Evolutionary conservation across 2,113 vertebrate genomes (phyloP).

Genomic region (Diphyllodes magnificus): DNA sequence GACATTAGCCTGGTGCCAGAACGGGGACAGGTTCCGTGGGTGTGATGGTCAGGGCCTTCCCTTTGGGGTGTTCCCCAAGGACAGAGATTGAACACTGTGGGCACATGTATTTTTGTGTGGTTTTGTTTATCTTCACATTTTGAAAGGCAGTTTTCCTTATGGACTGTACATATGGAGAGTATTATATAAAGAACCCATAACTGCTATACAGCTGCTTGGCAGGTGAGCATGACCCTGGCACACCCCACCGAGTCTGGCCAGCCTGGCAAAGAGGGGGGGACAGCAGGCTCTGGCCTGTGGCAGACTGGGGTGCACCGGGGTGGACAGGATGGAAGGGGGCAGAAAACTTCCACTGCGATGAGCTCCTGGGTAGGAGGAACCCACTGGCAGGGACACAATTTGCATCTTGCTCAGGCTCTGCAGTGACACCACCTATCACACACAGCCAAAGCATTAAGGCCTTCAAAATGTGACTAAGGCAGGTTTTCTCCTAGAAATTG

Average conservation of each 20-base stretch:
- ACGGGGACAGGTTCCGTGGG: accelerated
- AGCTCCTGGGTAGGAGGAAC: neutral
- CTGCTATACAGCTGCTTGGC: accelerated
- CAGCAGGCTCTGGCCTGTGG: accelerated
- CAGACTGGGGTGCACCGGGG: neutral
- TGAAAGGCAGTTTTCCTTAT: neutral
- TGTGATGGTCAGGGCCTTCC: too few relatives aligned
- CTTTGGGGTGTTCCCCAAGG: too few relatives aligned
- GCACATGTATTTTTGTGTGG: accelerated
- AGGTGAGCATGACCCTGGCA: neutral
- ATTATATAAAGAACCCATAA: accelerated
- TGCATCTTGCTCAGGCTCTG: neutral
- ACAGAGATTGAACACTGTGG: accelerated
- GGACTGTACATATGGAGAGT: accelerated
- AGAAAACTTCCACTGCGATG: neutral
- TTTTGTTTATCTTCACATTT: neutral
- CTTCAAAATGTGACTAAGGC: neutral
- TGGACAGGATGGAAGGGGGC: neutral
- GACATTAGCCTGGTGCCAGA: accelerated
- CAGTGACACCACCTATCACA: neutral
- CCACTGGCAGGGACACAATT: neutral
- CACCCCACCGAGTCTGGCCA: accelerated
- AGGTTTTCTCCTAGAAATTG: neutral
- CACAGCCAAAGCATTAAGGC: neutral
- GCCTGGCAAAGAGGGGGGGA: neutral